Conservation (phyloP, 2,797 vertebrate species). For the Pipistrellus kuhlii region DNA sequence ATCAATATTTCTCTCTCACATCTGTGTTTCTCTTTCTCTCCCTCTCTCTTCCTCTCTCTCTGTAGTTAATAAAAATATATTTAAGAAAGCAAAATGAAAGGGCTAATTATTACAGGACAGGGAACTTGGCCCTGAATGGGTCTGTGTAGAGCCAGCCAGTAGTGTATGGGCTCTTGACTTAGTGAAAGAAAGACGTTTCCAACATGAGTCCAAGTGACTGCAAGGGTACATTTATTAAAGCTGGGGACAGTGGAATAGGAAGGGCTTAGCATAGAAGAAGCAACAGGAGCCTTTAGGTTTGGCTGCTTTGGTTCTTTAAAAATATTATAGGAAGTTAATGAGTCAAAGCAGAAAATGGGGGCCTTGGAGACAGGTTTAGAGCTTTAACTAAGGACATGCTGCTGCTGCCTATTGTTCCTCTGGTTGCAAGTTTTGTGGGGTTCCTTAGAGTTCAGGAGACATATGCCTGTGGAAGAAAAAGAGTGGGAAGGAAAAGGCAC, state of each 20-base stretch:
- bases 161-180: not conserved
- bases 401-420: not conserved
- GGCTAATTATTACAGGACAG: not conserved
- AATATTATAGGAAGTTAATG: not conserved
- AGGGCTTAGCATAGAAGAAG: not conserved
- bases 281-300: not conserved
- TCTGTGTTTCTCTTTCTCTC: not conserved
- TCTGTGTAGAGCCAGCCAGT: not conserved
- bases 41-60: not conserved
- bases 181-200: not conserved
- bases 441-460: not conserved
- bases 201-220: not conserved
- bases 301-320: not conserved
- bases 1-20: not conserved
- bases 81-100: conserved; percentile 71
- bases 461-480: not conserved
- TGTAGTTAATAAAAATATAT: not conserved
- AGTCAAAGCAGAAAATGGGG: not conserved
- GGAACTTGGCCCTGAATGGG: not conserved
- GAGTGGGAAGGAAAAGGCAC: not conserved
- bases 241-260: not conserved
- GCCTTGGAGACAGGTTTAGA: not conserved
- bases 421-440: not conserved
- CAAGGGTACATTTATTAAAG: not conserved
- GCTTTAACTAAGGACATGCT: not conserved